Evolutionary conservation across 2,113 vertebrate species (phyloP).

Genomic region (Nannospalax galili): DNA sequence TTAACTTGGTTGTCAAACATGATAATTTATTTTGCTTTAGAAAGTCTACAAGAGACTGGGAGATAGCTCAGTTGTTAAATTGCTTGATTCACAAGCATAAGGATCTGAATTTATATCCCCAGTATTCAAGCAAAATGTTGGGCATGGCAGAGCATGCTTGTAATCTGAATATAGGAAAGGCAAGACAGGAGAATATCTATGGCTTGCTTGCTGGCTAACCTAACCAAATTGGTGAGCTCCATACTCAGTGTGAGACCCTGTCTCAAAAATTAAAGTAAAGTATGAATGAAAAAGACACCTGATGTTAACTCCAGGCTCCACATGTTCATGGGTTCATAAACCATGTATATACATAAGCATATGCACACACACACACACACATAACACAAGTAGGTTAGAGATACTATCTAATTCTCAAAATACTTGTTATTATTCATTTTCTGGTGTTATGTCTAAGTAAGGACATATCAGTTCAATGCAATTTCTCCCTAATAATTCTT

Average conservation of each 20-base stretch:
- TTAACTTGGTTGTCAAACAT: background rate
- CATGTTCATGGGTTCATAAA: background rate
- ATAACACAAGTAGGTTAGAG: background rate
- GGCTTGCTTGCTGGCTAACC: too few species aligned
- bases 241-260: background rate
- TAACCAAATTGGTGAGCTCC: too few species aligned
- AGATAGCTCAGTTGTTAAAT: background rate
- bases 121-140: too few species aligned
- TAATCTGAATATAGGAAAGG: background rate
- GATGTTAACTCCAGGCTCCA: background rate
- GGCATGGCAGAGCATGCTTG: background rate
- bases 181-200: background rate
- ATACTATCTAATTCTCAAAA: background rate
- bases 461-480: rapidly evolving
- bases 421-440: background rate
- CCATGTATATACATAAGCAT: too few species aligned
- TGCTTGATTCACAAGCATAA: background rate
- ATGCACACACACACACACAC: background rate
- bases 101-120: too few species aligned
- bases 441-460: background rate
- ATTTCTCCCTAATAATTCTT: background rate
- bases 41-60: background rate
- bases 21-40: background rate
- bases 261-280: background rate
- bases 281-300: background rate